These are phyloP conservation scores for Microctenopoma lineatum DNA, from an alignment of 2,797 vertebrate genomes.

Conservation along the genomic window DNA sequence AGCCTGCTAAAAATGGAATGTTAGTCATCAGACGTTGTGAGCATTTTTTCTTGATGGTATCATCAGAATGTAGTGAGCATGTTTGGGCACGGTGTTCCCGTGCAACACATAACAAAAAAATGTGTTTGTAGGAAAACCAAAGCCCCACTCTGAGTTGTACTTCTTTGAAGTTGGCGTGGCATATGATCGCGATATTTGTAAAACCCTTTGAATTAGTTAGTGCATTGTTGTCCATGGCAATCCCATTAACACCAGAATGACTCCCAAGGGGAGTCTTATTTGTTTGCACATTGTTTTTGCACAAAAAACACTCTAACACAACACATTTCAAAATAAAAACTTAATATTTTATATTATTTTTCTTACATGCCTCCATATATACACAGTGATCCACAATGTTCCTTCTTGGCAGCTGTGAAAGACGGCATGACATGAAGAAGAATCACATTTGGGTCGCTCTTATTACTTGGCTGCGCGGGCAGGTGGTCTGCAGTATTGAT, in stretches of 20 bases:
- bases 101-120: not conserved
- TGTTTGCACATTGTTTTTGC: not conserved
- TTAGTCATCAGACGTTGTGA: constrained; percentile 25
- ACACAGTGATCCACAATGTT: not conserved
- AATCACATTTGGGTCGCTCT: constrained; percentile 1
- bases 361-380: no score
- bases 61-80: not conserved
- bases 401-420: constrained; percentile 13
- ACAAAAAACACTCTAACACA: no score
- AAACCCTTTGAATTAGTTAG: no score
- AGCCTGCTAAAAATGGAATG: not conserved
- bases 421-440: not conserved
- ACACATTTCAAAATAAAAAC: no score
- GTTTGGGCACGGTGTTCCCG: constrained; percentile 1
- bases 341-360: no score
- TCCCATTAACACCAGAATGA: no score
- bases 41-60: constrained; percentile 13
- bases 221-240: no score
- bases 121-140: not conserved
- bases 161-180: not conserved
- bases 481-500: constrained; percentile 56
- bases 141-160: no score
- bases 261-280: no score
- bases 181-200: not conserved
- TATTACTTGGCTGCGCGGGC: not conserved